Base-by-base conservation (phyloP, 2,797 vertebrate genomes). In the Champsocephalus esox region DNA sequence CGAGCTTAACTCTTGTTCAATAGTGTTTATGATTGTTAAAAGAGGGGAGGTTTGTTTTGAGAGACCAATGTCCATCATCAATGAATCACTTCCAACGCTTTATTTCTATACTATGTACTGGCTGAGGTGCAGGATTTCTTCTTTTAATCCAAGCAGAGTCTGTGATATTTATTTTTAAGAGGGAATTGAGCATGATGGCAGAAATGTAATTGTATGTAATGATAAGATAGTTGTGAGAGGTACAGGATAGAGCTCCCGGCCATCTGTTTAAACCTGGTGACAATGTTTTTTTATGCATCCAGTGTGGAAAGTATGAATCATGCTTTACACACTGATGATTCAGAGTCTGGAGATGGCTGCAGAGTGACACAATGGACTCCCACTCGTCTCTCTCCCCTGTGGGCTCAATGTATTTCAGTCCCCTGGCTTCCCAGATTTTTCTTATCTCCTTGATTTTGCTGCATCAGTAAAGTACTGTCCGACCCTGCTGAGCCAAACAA, bases 361-460 rank as follows among this genome's bases (percentile, higher is more conserved):
- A 75, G 56, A 13, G 9, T 19, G 2, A 54, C 68, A 80, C 74
- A 87, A 82, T 58, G 32, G 65, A 76, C 49, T 59, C 57, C 19
- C 59, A 50, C 49, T 66, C 12, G 52, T 66, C 44, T 61, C 48
- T 70, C 58, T 63, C 21, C 72, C 52, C 61, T 51, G 77, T 80
- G 71, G 75, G 64, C 60, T 77, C 9, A 64, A 59, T 83, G 68
- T 64, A 46, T 80, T 81, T 81, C 9, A 56, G 56, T 71, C 55
- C 48, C 57, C 69, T 4, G 54, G 49, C 72, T 45, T 48, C 8
- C 13, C 56, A 13, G 50, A 65, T 61, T 28, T 79, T 46, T 60
- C 63, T 75, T 76, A 79, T 86, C 63, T 69, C 38, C 60, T 60
- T 78, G 48, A 79, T 83, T 81, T 49, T 77, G 76, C 75, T 74